Evolutionary conservation across 2,113 vertebrate genomes (phyloP), one percentile per base, ranked within the genome.

Genomic region (Turnix velox): DNA sequence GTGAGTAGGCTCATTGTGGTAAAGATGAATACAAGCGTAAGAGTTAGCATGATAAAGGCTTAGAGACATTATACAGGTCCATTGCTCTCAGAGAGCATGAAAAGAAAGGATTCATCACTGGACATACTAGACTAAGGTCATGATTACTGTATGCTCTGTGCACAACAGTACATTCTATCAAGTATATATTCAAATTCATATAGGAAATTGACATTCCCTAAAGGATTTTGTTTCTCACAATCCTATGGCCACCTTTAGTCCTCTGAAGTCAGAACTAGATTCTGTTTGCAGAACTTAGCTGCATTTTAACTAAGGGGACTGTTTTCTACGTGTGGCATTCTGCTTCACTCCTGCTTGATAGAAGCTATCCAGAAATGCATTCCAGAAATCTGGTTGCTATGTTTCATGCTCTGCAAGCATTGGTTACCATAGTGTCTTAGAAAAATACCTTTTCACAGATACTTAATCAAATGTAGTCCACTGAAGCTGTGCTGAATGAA

Each of bases 401-500:
- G 95, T 91, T 93, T 92, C 69, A 31, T 88, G 45, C 48, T 88
- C 57, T 68, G 40, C 61, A 86, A 79, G 45, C 51, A 37, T 8
- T 6, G 6, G 87, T 92, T 91, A 79, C 91, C 84, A 92, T 65
- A 93, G 77, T 25, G 54, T 82, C 94, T 91, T 76, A 93, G 83
- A 90, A 91, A 92, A 96, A 91, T 59, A 92, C 66, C 63, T 96
- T 91, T 91, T 88, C 73, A 91, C 23, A 92, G 84, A 75, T 84
- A 69, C 4, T 1, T 75, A 92, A 92, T 90, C 40, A 78, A 79
- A 87, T 45, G 72, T 45, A 88, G 54, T 63, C 65, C 49, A 27
- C 37, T 65, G 54, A 73, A 87, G 71, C n/a, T 69, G 69, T 73
- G 71, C 45, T 84, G 82, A 91, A 91, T 79, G 74, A 85, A 69